Base-by-base conservation (phyloP, 2,888 invertebrate species). In the Drosophila imparisetae region DNA sequence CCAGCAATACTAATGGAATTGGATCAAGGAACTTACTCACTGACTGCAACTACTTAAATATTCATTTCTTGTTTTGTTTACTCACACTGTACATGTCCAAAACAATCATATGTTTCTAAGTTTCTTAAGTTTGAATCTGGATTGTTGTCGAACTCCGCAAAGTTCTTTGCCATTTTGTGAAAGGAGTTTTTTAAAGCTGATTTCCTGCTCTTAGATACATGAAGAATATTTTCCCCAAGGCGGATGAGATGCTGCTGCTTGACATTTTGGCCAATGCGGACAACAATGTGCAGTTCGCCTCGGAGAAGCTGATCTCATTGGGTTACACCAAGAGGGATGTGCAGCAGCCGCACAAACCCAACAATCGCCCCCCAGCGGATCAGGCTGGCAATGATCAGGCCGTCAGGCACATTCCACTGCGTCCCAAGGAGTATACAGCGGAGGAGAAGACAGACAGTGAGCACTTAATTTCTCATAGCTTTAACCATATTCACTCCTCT, bases 161-260 rank as follows among this genome's bases (percentile, higher is more conserved):
- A 21, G 21, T 8, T 24, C 4, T 6, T n/a, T 4, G 5, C 3
- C 11, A 1, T 34, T 40, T 29, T 11, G 3, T 34, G 10, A 24
- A 3, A 4, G 0, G 18, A 50, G 8, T 18, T 29, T 18, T 2
- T 11, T 63, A 15, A 48, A 34, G 1, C 5, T n/a, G 36, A 3
- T 15, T 62, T 45, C 15, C 7, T 8, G 11, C 4, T 55, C 27
- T 8, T 60, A 98, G 98, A 94, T 98, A 98, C 93, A 94, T 98
- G 94, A 98, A 98, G 93, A 97, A 96, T 88, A 95, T 98, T 86
- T 98, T 98, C 92, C 97, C 98, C 0, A 96, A 97, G 93, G 98
- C 97, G 0, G 98, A 98, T 88, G 98, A 98, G 92, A 97, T 96
- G 29, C 92, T 98, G 50, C 95, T 98, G 36, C 94, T 98, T 62